These are phyloP conservation scores for Cremastinae sp. DNA, from an alignment of 2,888 invertebrate genomes.

Conservation along the genomic window DNA sequence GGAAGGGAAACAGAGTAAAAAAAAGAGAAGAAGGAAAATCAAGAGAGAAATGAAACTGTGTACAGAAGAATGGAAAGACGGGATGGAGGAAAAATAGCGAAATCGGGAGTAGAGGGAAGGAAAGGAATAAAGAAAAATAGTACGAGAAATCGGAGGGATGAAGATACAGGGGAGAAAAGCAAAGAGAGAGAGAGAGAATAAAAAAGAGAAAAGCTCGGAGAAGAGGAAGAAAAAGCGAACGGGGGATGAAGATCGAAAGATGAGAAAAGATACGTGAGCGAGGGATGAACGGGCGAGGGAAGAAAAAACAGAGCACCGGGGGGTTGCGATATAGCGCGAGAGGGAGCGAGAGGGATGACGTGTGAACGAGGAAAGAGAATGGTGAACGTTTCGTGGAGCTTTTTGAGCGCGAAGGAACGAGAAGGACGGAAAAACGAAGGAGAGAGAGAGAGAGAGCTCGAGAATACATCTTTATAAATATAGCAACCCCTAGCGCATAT, in stretches of 20 bases:
- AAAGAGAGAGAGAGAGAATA: neutral
- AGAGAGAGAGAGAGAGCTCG: neutral
- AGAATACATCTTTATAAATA: neutral
- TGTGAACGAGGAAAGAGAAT: slow-evolving; percentile 28
- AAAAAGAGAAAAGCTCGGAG: neutral
- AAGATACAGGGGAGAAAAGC: neutral
- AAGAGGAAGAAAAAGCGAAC: slow-evolving; percentile 7
- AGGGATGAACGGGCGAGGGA: slow-evolving; percentile 18
- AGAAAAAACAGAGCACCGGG: neutral
- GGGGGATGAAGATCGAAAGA: slow-evolving; percentile 22
- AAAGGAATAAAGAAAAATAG: slow-evolving; percentile 9
- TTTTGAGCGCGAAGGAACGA: too few relatives aligned
- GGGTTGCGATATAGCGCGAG: slow-evolving; percentile 24
- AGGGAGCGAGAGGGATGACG: slow-evolving; percentile 13
- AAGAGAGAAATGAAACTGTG: neutral
- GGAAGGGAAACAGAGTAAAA: slow-evolving; percentile 8
- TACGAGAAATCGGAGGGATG: slow-evolving; percentile 15
- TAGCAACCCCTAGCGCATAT: neutral
- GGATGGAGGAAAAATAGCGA: neutral
- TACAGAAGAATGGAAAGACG: neutral
- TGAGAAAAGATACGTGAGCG: slow-evolving; percentile 62
- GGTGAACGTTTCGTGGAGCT: slow-evolving; percentile 41
- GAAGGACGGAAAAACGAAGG: slow-evolving; percentile 2
- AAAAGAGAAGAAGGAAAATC: neutral
- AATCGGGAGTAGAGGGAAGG: neutral